These are phyloP conservation scores for Paramuricea clavata DNA, from an alignment of 92 coral and sea anemone species.

Conservation along the genomic window DNA sequence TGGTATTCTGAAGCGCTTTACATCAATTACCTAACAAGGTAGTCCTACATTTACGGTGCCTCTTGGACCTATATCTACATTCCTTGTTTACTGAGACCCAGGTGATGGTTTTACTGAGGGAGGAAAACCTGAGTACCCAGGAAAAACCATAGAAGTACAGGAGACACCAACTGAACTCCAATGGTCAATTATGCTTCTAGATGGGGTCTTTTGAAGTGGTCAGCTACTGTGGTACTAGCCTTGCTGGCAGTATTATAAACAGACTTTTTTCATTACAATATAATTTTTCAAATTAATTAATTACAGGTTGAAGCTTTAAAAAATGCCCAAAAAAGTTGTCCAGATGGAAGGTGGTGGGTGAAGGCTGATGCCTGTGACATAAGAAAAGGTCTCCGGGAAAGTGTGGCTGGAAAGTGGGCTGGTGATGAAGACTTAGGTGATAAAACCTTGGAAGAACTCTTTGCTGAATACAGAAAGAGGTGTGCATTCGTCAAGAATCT, in stretches of 20 bases:
- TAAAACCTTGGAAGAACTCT: conserved; percentile 33
- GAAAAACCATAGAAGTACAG: not conserved
- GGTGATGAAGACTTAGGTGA: conserved; percentile 68
- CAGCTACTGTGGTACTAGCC: not conserved
- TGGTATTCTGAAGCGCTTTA: not conserved
- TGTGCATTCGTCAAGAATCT: conserved; percentile 18
- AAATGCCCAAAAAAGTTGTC: conserved; percentile 21
- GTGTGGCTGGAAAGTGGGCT: conserved; percentile 61
- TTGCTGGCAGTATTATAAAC: conserved; percentile 3
- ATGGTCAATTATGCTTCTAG: not conserved
- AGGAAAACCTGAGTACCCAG: not conserved
- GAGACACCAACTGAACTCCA: conserved; percentile 7
- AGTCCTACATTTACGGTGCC: not conserved
- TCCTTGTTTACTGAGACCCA: not conserved
- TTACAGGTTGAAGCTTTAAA: conserved; percentile 3
- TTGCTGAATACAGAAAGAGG: conserved; percentile 45
- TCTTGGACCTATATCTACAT: not conserved
- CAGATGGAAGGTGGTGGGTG: conserved; percentile 63
- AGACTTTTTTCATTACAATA: not conserved
- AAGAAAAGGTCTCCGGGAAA: conserved; percentile 55
- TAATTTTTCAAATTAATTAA: not conserved
- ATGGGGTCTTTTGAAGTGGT: conserved; percentile 6
- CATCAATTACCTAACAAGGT: not conserved
- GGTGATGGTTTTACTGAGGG: conserved; percentile 3
- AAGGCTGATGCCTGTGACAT: conserved; percentile 68